A percentile compares a stretch with the other conserved stretches of the same genome.
Evolutionary conservation across 2,113 vertebrate species (phyloP).

Genomic region (Actenoides lindsayi): DNA sequence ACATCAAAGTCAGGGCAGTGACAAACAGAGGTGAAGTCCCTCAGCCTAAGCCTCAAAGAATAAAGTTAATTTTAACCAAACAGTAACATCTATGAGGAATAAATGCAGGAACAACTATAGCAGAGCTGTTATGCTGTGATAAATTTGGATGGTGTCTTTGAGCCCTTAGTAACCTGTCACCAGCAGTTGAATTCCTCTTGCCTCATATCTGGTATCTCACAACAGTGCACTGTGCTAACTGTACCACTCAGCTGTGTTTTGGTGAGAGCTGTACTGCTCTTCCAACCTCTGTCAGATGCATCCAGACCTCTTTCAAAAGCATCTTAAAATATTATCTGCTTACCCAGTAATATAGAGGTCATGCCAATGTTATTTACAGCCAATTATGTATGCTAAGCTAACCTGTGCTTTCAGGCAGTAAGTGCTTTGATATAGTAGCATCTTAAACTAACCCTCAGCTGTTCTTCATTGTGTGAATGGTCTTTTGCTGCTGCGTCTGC

Average conservation of each 20-base stretch:
- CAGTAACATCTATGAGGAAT: rapidly evolving
- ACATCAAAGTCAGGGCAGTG: background rate
- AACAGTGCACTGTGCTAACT: background rate
- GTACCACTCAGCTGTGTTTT: background rate
- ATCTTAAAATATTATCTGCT: conserved; percentile 14
- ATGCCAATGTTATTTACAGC: background rate
- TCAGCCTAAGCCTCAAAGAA: background rate
- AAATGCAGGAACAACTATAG: background rate
- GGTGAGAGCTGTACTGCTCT: background rate
- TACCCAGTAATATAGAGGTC: background rate
- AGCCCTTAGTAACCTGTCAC: background rate
- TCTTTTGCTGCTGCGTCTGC: background rate
- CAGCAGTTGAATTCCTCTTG: background rate
- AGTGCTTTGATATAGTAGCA: background rate
- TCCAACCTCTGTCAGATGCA: background rate
- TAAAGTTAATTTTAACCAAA: background rate
- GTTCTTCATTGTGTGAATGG: background rate
- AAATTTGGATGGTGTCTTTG: background rate
- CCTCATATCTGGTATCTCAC: background rate
- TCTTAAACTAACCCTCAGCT: background rate
- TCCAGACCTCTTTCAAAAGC: background rate
- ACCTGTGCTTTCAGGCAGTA: background rate
- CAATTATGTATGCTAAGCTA: background rate
- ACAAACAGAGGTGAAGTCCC: background rate
- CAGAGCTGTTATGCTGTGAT: background rate